phyloP scores from a whole-genome alignment of 2,797 vertebrate species.

The Tamandua tetradactyla region DNA sequence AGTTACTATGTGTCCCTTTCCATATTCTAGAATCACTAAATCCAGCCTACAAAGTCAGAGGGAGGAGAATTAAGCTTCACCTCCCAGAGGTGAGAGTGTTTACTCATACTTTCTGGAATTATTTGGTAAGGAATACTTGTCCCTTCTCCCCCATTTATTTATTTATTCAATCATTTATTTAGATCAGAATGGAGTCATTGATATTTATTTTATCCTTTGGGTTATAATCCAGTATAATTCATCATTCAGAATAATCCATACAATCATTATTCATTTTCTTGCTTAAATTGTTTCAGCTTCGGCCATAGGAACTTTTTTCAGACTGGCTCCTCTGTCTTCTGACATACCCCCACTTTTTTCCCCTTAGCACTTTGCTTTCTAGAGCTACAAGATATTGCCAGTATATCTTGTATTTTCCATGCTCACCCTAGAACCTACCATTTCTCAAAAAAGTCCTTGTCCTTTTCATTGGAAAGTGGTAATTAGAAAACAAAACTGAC shows the following conservation, averaged over 20 bases:
- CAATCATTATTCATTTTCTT: background rate
- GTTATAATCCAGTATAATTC: background rate
- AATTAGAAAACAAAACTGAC: background rate
- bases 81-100: background rate
- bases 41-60: background rate
- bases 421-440: background rate
- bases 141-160: background rate
- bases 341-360: background rate
- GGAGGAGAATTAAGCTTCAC: background rate
- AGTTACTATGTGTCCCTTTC: background rate
- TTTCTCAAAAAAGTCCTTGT: background rate
- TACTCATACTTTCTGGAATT: background rate
- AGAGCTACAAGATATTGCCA: background rate
- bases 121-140: background rate
- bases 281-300: background rate
- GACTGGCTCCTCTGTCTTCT: background rate
- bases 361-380: background rate
- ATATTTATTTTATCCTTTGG: background rate
- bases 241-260: too few relatives aligned
- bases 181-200: background rate
- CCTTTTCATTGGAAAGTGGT: background rate
- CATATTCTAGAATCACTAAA: background rate
- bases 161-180: background rate
- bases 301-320: background rate
- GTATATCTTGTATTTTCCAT: background rate